A percentile compares a stretch with the other conserved stretches of the same genome.
These are phyloP conservation scores for Clivina fossor DNA, from an alignment of 2,888 invertebrate genomes.

Conservation along the genomic window DNA sequence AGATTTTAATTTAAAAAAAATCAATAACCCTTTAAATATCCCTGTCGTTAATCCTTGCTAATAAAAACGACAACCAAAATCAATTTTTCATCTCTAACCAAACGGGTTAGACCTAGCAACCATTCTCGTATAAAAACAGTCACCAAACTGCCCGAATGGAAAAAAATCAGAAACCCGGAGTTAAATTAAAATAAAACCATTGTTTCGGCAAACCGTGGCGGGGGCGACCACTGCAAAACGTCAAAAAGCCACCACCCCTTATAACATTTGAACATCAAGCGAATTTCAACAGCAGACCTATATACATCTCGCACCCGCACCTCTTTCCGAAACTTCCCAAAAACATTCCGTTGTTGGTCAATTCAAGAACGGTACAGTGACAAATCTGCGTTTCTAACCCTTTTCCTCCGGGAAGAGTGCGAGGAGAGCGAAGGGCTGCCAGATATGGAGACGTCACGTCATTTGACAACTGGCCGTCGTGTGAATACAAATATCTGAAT, in stretches of 20 bases:
- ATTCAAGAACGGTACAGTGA: slow-evolving; percentile 31
- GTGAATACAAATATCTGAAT: slow-evolving; percentile 44
- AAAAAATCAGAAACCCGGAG: slow-evolving; percentile 2
- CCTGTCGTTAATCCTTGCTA: too few relatives aligned
- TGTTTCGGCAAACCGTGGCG: slow-evolving; percentile 15
- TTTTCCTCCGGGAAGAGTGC: slow-evolving; percentile 1
- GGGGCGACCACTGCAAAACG: slow-evolving; percentile 5
- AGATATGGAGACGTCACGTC: slow-evolving; percentile 42
- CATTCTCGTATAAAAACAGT: too few relatives aligned
- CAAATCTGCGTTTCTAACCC: slow-evolving; percentile 27
- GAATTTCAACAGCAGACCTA: slow-evolving; percentile 12
- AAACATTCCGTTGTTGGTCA: slow-evolving; percentile 21
- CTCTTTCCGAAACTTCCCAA: neutral
- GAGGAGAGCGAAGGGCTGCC: neutral
- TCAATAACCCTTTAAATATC: too few relatives aligned
- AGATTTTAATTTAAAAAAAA: too few relatives aligned
- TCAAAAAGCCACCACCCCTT: slow-evolving; percentile 27
- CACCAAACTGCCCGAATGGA: too few relatives aligned
- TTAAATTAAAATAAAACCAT: slow-evolving; percentile 23
- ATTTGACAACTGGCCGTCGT: slow-evolving; percentile 43
- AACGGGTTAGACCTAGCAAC: too few relatives aligned
- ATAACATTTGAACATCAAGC: slow-evolving; percentile 5
- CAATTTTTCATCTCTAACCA: too few relatives aligned
- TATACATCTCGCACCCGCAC: neutral
- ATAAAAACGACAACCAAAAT: too few relatives aligned